Evolutionary conservation across 2,113 vertebrate species (phyloP), one percentile per base, ranked within the genome.

Genomic region (Pseudorhombus dupliciocellatus): DNA sequence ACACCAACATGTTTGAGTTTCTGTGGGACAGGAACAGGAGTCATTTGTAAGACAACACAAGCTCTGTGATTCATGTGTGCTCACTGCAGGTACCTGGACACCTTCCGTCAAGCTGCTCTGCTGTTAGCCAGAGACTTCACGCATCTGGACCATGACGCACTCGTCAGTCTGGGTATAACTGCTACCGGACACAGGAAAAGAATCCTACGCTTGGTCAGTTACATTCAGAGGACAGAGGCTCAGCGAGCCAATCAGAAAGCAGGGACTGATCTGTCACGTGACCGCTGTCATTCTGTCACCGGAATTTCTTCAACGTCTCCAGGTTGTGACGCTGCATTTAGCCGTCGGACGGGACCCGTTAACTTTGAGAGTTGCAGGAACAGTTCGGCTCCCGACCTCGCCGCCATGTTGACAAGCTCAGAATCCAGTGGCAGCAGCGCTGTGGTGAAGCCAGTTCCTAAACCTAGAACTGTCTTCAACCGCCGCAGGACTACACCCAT

Each of bases 181-280:
- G 96, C 97, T 77, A 99, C 98, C 0, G 98, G 98, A 72, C 97
- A 99, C 92, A 93, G 96, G 89, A 99, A 98, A 81, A 94, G 97
- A 73, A 98, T 99, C 81, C 88, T 99, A 31, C 94, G 93, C 74
- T 80, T 97, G 73, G 91, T 90, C 0, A 81, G 91, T 73, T 91
- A 94, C 79, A 71, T 92, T 30, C 12, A 73, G 70, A 78, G 79
- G 74, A 60, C 58, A 14, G 70, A 80, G 18, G 73, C 4, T 46
- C 75, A 78, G 2, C 57, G 56, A 77, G 54, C 73, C 75, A 81
- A 73, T 80, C 81, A 80, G 70, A 78, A 18, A 7, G 46, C 58
- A 18, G 63, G 62, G 10, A 51, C 52, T 14, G 75, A 76, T 42
- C 70, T 57, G 3, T 65, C 56, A 1, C 66, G 87, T 21, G 88